Conservation (phyloP, 2,888 invertebrate genomes). For the Proisotoma minuta region DNA sequence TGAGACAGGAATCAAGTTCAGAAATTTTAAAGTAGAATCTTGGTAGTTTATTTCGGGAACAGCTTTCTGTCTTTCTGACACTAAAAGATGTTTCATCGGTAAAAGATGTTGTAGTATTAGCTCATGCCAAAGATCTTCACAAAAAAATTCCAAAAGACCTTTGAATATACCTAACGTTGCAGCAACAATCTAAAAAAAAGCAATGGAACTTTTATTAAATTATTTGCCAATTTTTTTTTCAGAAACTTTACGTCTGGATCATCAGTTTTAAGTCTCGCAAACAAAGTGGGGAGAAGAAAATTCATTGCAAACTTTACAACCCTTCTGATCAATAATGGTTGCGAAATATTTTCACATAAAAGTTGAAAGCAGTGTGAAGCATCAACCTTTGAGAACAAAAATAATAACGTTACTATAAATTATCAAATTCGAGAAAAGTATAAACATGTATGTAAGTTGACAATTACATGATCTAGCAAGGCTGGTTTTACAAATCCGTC, state of each 20-base stretch:
- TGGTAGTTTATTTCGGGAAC: slow-evolving; percentile 40
- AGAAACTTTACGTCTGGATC: slow-evolving; percentile 18
- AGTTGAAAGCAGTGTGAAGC: slow-evolving; percentile 41
- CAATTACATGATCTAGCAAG: slow-evolving; percentile 22
- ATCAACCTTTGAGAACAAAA: too few species aligned
- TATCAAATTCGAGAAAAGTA: too few species aligned
- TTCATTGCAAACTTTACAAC: slow-evolving; percentile 35
- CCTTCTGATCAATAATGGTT: slow-evolving; percentile 36
- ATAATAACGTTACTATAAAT: too few species aligned
- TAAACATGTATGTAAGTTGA: too few species aligned
- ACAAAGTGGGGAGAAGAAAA: slow-evolving; percentile 27
- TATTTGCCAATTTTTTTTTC: background rate
- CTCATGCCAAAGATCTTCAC: slow-evolving; percentile 45
- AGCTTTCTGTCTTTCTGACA: slow-evolving; percentile 33
- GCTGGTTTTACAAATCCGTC: slow-evolving; percentile 19
- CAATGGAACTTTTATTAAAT: background rate
- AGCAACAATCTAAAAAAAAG: slow-evolving; percentile 21
- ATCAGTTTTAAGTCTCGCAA: slow-evolving; percentile 15
- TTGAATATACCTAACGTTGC: slow-evolving; percentile 41
- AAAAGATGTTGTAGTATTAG: slow-evolving; percentile 38
- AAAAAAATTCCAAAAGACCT: slow-evolving; percentile 40
- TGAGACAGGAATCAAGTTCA: slow-evolving; percentile 34
- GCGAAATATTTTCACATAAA: slow-evolving; percentile 41
- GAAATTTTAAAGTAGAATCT: slow-evolving; percentile 38
- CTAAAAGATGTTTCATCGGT: slow-evolving; percentile 43